These are phyloP conservation scores for Zingel zingel DNA, from an alignment of 2,113 vertebrate species.

Conservation along the genomic window DNA sequence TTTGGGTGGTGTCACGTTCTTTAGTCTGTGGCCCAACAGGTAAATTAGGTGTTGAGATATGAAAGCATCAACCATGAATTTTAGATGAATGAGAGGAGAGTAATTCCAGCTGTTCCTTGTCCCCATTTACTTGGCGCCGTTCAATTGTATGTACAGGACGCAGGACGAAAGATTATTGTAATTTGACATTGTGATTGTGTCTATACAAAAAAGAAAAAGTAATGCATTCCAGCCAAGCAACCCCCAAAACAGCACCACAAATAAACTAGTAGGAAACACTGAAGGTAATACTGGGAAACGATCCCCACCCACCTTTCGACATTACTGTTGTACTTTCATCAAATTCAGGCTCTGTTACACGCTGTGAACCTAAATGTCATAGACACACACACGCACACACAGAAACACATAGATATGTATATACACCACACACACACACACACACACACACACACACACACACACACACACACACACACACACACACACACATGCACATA, in stretches of 20 bases:
- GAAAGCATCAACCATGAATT: too few relatives aligned
- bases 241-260: conserved; percentile 13
- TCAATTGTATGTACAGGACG: too few relatives aligned
- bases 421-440: conserved; percentile 32
- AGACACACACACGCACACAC: conserved; percentile 57
- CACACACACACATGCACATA: conserved; percentile 52
- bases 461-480: conserved; percentile 27
- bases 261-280: conserved; percentile 54
- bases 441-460: conserved; percentile 32
- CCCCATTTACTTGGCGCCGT: too few relatives aligned
- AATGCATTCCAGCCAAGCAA: background rate
- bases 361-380: conserved; percentile 96
- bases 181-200: too few relatives aligned
- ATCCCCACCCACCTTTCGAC: conserved; percentile 94
- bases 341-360: conserved; percentile 93
- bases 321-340: conserved; percentile 96
- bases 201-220: background rate
- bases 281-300: conserved; percentile 48
- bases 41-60: too few relatives aligned
- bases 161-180: too few relatives aligned
- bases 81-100: too few relatives aligned
- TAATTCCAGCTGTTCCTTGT: too few relatives aligned
- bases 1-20: too few relatives aligned
- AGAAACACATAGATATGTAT: conserved; percentile 22
- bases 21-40: too few relatives aligned